Conservation (phyloP, 2,888 invertebrate species). For the Cantharis flavilabris region DNA sequence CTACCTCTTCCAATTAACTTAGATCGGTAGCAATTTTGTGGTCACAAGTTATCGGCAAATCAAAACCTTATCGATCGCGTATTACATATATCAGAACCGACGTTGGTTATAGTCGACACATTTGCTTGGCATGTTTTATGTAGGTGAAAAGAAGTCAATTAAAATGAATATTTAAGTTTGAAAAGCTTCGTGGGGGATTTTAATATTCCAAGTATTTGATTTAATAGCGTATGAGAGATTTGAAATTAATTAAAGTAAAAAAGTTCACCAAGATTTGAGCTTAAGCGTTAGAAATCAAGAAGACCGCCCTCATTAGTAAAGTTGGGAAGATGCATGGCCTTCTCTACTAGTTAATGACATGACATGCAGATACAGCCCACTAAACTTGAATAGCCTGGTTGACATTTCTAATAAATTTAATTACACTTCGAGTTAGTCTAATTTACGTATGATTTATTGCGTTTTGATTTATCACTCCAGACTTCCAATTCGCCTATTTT, state of each 20-base stretch:
- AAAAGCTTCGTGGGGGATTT: neutral
- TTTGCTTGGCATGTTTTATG: neutral
- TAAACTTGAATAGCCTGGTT: constrained; percentile 39
- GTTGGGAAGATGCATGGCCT: constrained; percentile 40
- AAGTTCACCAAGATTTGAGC: neutral
- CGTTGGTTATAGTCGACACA: neutral
- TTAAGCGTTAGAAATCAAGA: constrained; percentile 32
- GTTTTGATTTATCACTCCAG: constrained; percentile 40
- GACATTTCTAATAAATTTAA: constrained; percentile 46
- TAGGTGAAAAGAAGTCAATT: neutral
- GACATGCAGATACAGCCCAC: constrained; percentile 44
- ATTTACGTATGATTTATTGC: constrained; percentile 41
- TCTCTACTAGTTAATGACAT: constrained; percentile 42
- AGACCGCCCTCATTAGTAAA: constrained; percentile 46
- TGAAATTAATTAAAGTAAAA: neutral
- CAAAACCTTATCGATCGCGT: neutral
- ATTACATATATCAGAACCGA: neutral
- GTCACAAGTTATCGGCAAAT: neutral
- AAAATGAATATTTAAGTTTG: neutral
- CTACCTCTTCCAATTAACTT: neutral
- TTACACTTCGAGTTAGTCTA: constrained; percentile 42
- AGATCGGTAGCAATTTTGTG: neutral
- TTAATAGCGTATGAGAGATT: neutral
- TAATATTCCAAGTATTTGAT: neutral
- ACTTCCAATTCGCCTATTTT: constrained; percentile 9